These are phyloP conservation scores for Alectura lathami DNA, from an alignment of 2,113 vertebrate species.

Conservation along the genomic window DNA sequence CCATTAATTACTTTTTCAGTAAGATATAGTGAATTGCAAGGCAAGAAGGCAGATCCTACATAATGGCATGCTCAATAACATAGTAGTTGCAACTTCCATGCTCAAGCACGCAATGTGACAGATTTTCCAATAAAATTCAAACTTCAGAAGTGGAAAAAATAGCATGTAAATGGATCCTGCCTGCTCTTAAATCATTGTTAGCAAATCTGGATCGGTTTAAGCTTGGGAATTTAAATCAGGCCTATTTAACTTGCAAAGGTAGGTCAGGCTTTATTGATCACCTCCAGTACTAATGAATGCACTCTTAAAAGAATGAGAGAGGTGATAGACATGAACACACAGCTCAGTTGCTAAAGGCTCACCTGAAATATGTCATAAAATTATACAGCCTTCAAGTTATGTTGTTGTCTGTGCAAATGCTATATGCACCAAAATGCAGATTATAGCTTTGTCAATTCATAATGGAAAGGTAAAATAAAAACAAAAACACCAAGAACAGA, in stretches of 20 bases:
- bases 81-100: not conserved
- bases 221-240: conserved; percentile 5
- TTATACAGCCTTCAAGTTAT: not conserved
- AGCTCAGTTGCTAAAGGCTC: not conserved
- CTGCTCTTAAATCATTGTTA: conserved; percentile 19
- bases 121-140: not conserved
- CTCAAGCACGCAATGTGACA: not conserved
- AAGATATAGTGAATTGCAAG: not conserved
- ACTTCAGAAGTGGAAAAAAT: conserved; percentile 3
- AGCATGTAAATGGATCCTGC: not conserved
- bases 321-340: not conserved
- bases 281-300: not conserved
- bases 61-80: not conserved
- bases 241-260: conserved; percentile 33
- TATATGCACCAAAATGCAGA: not conserved
- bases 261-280: conserved; percentile 40
- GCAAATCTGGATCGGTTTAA: conserved; percentile 8
- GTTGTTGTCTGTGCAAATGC: not conserved
- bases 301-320: not conserved
- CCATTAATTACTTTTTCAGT: not conserved
- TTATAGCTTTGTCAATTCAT: not conserved
- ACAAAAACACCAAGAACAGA: not conserved
- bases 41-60: not conserved
- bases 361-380: not conserved
- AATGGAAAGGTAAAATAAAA: not conserved